Conservation (phyloP, 1,140 invertebrate genomes). For the Lordiphosa collinella region DNA sequence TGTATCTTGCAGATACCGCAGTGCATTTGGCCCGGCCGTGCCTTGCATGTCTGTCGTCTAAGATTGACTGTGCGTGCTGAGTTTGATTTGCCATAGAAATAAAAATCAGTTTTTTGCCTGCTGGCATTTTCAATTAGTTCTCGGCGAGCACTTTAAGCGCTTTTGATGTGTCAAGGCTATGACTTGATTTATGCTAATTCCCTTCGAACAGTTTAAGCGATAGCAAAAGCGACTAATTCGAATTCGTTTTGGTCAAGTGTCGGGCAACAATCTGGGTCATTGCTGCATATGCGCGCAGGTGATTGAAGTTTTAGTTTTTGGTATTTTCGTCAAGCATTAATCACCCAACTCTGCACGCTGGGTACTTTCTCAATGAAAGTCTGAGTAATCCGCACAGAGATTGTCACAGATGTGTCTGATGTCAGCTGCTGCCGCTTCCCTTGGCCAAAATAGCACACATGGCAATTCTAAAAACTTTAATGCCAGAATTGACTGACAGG, state of each 20-base stretch:
- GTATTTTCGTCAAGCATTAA: conserved; percentile 36
- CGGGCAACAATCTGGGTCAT: conserved; percentile 51
- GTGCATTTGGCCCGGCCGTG: conserved; percentile 5
- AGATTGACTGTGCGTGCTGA: conserved; percentile 51
- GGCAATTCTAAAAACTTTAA: conserved; percentile 31
- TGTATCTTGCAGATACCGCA: conserved; percentile 54
- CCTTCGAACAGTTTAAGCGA: conserved; percentile 12
- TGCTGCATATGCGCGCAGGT: conserved; percentile 28
- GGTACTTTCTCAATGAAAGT: conserved; percentile 25
- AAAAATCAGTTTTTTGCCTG: conserved; percentile 26
- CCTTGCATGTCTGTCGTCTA: conserved; percentile 49
- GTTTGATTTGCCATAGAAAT: conserved; percentile 41
- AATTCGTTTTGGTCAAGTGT: conserved; percentile 47
- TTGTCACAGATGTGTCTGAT: neutral
- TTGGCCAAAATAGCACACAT: conserved; percentile 42
- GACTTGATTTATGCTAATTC: conserved; percentile 49
- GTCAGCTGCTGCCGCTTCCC: neutral
- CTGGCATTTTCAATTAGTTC: conserved; percentile 60
- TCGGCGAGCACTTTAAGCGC: conserved; percentile 2
- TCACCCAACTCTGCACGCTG: conserved; percentile 16
- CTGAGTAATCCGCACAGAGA: conserved; percentile 23
- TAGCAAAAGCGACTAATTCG: conserved; percentile 43
- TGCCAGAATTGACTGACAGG: conserved; percentile 52
- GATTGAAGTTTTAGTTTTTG: conserved; percentile 20
- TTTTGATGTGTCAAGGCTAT: conserved; percentile 40